Conservation (phyloP, 2,113 vertebrate genomes). For the Siniperca knerii region DNA sequence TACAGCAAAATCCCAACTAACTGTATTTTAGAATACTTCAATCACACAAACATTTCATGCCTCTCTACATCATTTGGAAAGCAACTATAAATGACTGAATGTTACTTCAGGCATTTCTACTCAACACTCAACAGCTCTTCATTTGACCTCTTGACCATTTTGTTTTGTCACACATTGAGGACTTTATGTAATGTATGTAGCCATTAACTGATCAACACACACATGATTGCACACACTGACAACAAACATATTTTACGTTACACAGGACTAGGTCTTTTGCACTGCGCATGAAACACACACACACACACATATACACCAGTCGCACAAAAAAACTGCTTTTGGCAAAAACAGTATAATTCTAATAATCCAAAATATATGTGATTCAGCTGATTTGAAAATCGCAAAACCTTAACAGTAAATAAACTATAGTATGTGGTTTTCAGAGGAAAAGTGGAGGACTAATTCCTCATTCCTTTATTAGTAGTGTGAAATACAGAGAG, state of each 20-base stretch:
- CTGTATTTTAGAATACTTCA: not conserved
- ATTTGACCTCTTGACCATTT: not conserved
- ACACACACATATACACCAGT: not conserved
- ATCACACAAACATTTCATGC: not conserved
- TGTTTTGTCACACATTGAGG: constrained; percentile 1
- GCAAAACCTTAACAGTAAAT: not conserved
- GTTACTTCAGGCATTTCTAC: not conserved
- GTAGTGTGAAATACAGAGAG: not conserved
- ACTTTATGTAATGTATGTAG: not conserved
- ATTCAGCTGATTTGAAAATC: not conserved
- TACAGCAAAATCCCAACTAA: not conserved
- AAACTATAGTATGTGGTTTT: not conserved
- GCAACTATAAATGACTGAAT: not conserved
- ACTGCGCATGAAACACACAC: not conserved
- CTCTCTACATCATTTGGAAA: not conserved
- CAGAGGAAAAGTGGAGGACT: not conserved
- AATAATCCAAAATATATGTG: not conserved
- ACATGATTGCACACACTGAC: not conserved
- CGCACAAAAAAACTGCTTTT: not conserved
- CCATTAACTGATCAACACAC: not conserved
- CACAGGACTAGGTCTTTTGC: not conserved
- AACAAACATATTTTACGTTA: not conserved
- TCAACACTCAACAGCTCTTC: not conserved
- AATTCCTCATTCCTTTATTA: too few species aligned
- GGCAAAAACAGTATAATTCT: not conserved